Percentiles rank a stretch among this genome's conserved stretches.
These are phyloP conservation scores for Rhagoletis pomonella DNA, from an alignment of 1,140 invertebrate genomes.

Conservation along the genomic window DNA sequence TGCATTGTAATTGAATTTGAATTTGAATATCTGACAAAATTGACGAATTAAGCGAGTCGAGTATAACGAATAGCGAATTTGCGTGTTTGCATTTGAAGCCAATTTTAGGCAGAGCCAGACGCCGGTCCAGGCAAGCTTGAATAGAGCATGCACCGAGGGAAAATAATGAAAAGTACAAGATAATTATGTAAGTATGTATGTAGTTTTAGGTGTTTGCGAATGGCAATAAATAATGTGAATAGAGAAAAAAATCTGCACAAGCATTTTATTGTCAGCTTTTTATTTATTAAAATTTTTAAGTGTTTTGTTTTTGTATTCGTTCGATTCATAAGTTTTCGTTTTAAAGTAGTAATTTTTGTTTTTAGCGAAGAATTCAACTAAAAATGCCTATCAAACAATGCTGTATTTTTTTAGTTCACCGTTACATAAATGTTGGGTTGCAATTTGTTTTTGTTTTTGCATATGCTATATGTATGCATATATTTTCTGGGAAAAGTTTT, in stretches of 20 bases:
- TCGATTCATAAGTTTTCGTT: background rate
- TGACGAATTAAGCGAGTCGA: background rate
- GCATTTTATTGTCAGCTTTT: constrained; percentile 33
- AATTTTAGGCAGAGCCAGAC: background rate
- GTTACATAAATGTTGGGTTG: background rate
- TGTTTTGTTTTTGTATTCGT: background rate
- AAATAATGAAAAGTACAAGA: background rate
- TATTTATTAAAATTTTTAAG: background rate
- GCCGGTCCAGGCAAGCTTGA: background rate
- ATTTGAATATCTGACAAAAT: background rate
- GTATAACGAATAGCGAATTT: background rate
- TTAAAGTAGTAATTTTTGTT: background rate
- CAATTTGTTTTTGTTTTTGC: background rate
- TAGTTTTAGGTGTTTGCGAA: background rate
- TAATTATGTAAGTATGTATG: no score
- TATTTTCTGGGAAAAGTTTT: background rate
- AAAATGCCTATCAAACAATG: constrained; percentile 32
- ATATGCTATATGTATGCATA: constrained; percentile 11
- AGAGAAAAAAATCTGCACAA: constrained; percentile 4
- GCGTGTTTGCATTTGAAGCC: background rate
- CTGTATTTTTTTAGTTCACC: background rate
- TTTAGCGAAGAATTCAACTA: background rate
- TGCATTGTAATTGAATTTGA: constrained; percentile 12
- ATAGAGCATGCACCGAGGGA: background rate
- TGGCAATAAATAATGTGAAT: background rate